Conservation (phyloP, 2,797 vertebrate genomes). For the Danio albolineatus region DNA sequence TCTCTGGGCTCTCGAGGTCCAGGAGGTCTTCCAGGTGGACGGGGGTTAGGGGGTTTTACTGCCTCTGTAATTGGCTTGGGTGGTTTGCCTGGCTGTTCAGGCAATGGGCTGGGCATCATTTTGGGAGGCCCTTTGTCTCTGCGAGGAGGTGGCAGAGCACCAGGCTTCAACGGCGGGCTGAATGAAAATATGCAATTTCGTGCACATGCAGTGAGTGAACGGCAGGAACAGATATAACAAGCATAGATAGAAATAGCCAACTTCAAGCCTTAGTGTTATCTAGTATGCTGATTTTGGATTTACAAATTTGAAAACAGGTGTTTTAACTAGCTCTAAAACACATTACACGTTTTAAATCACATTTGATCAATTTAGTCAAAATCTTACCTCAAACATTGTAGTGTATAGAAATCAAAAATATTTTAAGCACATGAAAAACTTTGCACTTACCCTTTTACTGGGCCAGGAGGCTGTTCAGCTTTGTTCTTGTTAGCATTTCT, state of each 20-base stretch:
- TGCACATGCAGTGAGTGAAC: not conserved
- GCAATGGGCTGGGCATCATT: conserved; percentile 82
- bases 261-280: not conserved
- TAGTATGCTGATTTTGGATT: not conserved
- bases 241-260: not conserved
- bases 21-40: conserved; percentile 76
- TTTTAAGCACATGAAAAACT: not conserved
- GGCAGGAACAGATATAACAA: not conserved
- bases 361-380: not conserved
- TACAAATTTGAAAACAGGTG: no score
- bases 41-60: conserved; percentile 81
- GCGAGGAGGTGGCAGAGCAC: conserved; percentile 69
- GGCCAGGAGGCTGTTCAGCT: conserved; percentile 78
- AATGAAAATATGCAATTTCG: conserved; percentile 48
- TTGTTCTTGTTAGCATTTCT: conserved; percentile 86
- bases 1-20: conserved; percentile 79
- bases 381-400: not conserved
- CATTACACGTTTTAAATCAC: no score
- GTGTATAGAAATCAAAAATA: no score
- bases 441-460: conserved; percentile 84
- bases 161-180: conserved; percentile 73
- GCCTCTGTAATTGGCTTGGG: conserved; percentile 76
- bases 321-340: no score
- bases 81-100: conserved; percentile 73
- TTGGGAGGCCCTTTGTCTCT: conserved; percentile 90